Base-by-base conservation (phyloP, 2,113 vertebrate genomes). In the Muntiacus reevesi region DNA sequence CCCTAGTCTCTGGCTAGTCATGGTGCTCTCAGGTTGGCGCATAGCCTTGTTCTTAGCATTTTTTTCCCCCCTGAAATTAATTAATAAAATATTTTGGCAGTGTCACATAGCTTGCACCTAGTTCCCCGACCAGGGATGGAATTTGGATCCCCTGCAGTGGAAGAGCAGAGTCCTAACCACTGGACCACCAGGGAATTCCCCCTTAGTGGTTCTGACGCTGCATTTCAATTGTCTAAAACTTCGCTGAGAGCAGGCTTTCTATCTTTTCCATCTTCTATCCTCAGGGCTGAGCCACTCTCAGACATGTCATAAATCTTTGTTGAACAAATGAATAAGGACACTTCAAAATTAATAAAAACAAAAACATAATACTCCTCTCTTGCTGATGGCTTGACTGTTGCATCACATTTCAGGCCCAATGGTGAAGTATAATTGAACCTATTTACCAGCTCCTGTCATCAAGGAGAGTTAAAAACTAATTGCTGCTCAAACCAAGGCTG, bases 301-400 rank as follows among this genome's bases (percentile, higher is more conserved):
- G 43, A 87, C 28, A 74, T 54, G 23, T 54, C n/a, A 93, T 52
- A 33, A 93, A 92, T 87, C 19, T 84, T 95, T 52, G 50, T 30
- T 45, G 64, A 97, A 60, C 71, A 81, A 54, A 21, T 87, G 21
- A 91, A 27, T 57, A 87, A 87, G 12, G 74, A 47, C 36, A 85
- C 21, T 52, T 89, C 30, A 81, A 97, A 93, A 71, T 92, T 47
- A 85, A 57, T 95, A 67, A 86, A 93, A 94, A 40, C 47, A 50
- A 94, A 83, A 67, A 71, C 15, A 23, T 87, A 94, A 82, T 50
- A 50, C 54, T 79, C 7, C 60, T 7, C 3, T 62, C 11, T 59
- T 60, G 43, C 23, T 86, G 36, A 81, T 27, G 43, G 71, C 50
- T 89, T 86, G 67, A 55, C 71, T n/a, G 45, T 62, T 62, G 40